Percentiles rank a stretch among this genome's conserved stretches.
Evolutionary conservation across 2,797 vertebrate genomes (phyloP).

Genomic region (Catamblyrhynchus diadema): DNA sequence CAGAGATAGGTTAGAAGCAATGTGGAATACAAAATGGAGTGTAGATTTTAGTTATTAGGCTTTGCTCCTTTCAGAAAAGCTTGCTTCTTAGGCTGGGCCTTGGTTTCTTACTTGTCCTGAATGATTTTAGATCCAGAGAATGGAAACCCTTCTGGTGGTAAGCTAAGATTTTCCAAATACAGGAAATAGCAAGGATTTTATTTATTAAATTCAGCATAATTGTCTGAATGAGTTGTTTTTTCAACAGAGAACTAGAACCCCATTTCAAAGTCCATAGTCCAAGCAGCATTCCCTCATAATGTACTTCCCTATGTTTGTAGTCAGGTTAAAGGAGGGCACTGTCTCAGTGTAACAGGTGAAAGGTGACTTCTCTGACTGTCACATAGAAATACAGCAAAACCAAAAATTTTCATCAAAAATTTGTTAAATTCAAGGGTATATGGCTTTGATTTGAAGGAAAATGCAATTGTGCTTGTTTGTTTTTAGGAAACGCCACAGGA

Average conservation of each 20-base stretch:
- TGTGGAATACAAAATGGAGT: background rate
- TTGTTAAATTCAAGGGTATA: background rate
- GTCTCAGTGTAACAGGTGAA: background rate
- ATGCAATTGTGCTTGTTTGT: background rate
- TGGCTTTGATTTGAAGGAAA: background rate
- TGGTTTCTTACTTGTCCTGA: background rate
- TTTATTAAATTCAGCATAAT: background rate
- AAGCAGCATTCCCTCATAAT: fast-evolving
- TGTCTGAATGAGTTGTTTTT: background rate
- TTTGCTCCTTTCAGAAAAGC: background rate
- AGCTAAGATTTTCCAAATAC: background rate
- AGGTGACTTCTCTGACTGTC: background rate
- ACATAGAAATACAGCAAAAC: background rate
- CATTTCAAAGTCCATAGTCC: background rate
- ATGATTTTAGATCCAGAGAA: background rate
- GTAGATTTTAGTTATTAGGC: background rate
- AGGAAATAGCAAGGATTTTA: background rate
- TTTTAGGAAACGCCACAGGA: background rate
- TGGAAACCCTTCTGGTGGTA: background rate
- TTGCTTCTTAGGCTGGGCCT: background rate
- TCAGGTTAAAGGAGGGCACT: fast-evolving
- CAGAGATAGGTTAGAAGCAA: background rate
- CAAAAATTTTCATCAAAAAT: background rate
- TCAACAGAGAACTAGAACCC: background rate
- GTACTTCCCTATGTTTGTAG: fast-evolving